Base-by-base conservation (phyloP, 2,888 invertebrate genomes). In the Malacosoma neustria region DNA sequence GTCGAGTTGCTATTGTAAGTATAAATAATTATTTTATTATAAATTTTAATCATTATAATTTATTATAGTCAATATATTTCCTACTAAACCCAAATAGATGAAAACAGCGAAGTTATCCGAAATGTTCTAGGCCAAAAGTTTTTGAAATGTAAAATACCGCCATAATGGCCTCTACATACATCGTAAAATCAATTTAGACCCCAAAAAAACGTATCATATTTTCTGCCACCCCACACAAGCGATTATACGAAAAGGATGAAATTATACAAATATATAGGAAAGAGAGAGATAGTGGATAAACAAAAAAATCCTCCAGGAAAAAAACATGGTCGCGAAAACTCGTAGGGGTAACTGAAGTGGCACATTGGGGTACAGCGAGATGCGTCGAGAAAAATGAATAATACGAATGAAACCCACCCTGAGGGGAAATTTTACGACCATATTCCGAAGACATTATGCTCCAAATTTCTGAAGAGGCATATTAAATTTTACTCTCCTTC, bases 171-270 rank as follows among this genome's bases (percentile, higher is more conserved):
- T 68, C 76, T 68, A 76, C 72, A 77, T 66, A 75, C 69, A 73
- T 72, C 66, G 59, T 72, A 82, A 80, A 84, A 84, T 81, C 82
- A 82, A 84, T 84, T 84, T 80, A 71, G 70, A 62, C 75, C 69
- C 72, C 67, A 13, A 79, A 77, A 74, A 75, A 74, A 79, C 80
- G 79, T 77, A 84, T 82, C 84, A 85, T 82, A 84, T 81, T 84
- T 81, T 77, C 66, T 48, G 62, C 77, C 82, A 79, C 84, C 80
- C 81, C 72, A 74, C 72, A 67, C 67, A 41, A 45, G 54, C 67
- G 72, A 76, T 76, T 76, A 64, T 45, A 61, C 1, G 54, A 79
- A 41, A 40, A 66, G 43, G 79, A 80, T 12, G 34, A 40, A 35
- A 33, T 15, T 51, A 59, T 42, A 13, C 22, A 6, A 29, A 13